Conservation (phyloP, 2,888 invertebrate species). For the Conistra vaccinii region DNA sequence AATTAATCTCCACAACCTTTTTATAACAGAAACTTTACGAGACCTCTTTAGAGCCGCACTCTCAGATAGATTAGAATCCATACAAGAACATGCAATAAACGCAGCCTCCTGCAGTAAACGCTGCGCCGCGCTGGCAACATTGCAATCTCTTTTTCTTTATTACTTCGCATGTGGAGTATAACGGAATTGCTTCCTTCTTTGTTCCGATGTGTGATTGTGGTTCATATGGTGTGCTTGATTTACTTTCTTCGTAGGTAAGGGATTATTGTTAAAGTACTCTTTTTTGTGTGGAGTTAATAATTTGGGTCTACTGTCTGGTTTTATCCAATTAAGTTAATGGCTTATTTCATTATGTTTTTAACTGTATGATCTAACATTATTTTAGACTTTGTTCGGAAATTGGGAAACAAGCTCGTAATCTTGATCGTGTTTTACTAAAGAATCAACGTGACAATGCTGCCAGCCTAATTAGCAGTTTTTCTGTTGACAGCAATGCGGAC, state of each 20-base stretch:
- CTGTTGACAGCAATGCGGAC: no score
- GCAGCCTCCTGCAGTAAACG: slow-evolving; percentile 30
- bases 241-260: slow-evolving; percentile 16
- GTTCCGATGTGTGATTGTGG: slow-evolving; percentile 36
- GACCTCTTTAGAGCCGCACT: slow-evolving; percentile 4
- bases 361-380: neutral
- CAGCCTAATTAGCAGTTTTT: no score
- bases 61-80: slow-evolving; percentile 28
- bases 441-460: no score
- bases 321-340: neutral
- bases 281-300: slow-evolving; percentile 4
- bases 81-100: slow-evolving; percentile 41
- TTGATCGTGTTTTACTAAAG: neutral
- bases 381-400: neutral
- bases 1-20: slow-evolving; percentile 6
- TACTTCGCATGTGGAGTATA: slow-evolving; percentile 27
- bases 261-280: slow-evolving; percentile 7
- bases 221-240: slow-evolving; percentile 8
- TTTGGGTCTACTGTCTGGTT: neutral
- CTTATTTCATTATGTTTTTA: neutral
- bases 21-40: slow-evolving; percentile 13
- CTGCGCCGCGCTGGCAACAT: slow-evolving; percentile 2
- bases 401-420: no score
- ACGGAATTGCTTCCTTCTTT: slow-evolving; percentile 41
- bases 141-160: slow-evolving; percentile 53